Evolutionary conservation across 2,113 vertebrate species (phyloP), one percentile per base, ranked within the genome.

Genomic region (Pterocles gutturalis): DNA sequence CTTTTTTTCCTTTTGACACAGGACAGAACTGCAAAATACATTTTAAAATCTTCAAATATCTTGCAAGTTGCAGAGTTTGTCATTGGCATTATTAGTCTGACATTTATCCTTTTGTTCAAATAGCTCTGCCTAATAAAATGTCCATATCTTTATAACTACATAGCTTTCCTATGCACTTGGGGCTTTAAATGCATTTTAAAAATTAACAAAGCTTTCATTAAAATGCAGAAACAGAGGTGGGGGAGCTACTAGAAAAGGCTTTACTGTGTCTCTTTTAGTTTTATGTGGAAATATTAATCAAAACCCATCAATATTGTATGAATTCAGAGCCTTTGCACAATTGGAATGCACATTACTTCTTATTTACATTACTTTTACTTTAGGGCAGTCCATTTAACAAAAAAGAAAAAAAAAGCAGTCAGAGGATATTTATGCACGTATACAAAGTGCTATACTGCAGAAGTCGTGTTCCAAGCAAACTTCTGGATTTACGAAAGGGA

Each of bases 161-260:
- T 38, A 72, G 67, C 51, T 67, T 95, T 81, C 73, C 51, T 93
- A 77, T 78, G 76, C 81, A 91, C 85, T 94, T 53, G 79, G 81
- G 91, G 57, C 64, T 97, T 96, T 92, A 96, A 96, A 95, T 88
- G 83, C 69, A 83, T 80, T 96, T 98, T 96, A 97, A 98, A 97
- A 98, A 98, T 97, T 97, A 97, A 97, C 73, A 93, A 90, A 77
- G 24, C 31, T 95, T 95, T 97, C 92, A 96, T 96, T 97, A 97
- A 97, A 95, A 98, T 98, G 89, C 95, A 97, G 91, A 96, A 96
- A 89, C 33, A 91, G 60, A 64, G 89, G 71, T 60, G 67, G 53
- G 11, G 31, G 80, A 94, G 51, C 70, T 96, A 96, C 97, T 90
- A 92, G 62, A 94, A 97, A 83, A 87, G n/a, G 80, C 38, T 91